Conservation (phyloP, 2,113 vertebrate genomes). For the Lagopus leucura region DNA sequence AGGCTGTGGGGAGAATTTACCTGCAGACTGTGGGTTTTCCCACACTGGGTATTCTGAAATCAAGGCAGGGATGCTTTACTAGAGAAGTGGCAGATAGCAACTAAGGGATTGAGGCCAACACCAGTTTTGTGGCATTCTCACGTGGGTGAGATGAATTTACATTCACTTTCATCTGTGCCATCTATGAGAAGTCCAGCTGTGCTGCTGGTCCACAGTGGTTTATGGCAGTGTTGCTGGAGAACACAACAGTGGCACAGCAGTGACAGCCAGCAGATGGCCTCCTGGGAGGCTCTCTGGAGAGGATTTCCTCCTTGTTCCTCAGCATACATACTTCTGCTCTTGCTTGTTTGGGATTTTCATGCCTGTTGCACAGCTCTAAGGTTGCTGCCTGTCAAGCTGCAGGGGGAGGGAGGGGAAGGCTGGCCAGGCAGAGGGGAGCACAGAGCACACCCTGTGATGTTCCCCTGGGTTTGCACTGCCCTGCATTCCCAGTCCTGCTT, state of each 20-base stretch:
- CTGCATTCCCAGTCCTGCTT: neutral
- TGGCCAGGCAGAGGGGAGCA: neutral
- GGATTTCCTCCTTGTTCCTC: neutral
- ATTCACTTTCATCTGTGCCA: slow-evolving; percentile 3
- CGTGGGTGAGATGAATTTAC: neutral
- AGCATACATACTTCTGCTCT: neutral
- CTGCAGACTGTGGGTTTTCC: neutral
- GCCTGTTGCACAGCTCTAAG: neutral
- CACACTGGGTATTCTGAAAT: neutral
- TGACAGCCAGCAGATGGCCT: neutral
- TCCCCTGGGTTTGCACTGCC: neutral
- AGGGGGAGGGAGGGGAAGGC: neutral
- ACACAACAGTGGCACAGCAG: neutral
- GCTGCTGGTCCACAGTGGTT: slow-evolving; percentile 25
- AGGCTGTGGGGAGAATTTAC: neutral
- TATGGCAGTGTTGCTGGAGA: neutral
- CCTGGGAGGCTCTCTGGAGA: neutral
- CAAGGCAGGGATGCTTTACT: neutral
- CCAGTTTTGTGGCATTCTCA: neutral
- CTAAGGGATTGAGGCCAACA: neutral
- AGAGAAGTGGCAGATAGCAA: neutral
- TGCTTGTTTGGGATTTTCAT: neutral
- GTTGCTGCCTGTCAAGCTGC: neutral
- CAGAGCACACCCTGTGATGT: neutral
- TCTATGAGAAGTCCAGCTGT: neutral